Evolutionary conservation across 2,113 vertebrate species (phyloP).

Genomic region (Lophotis ruficrista): DNA sequence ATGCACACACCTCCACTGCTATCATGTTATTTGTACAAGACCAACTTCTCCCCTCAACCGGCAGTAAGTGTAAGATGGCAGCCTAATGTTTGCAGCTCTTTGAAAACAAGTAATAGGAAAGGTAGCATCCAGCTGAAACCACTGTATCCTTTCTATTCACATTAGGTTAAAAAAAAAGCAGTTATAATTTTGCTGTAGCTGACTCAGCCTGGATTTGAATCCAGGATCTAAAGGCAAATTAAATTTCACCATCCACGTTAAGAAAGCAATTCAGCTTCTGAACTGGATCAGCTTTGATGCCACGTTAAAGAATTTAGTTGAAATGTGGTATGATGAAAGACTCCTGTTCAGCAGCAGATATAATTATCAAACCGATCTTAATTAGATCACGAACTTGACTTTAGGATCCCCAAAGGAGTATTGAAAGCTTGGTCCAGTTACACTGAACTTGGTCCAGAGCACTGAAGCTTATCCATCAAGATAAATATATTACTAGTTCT

Average conservation of each 20-base stretch:
- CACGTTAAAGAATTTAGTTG: background rate
- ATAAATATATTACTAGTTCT: constrained; percentile 1
- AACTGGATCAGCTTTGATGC: constrained; percentile 25
- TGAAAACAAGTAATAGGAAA: background rate
- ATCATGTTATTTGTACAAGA: background rate
- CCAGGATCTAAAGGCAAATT: constrained; percentile 32
- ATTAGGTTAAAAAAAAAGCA: background rate
- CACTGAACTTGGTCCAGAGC: constrained; percentile 17
- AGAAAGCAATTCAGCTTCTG: constrained; percentile 28
- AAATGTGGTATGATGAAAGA: constrained; percentile 16
- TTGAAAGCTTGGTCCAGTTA: constrained; percentile 16
- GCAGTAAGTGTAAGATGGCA: background rate
- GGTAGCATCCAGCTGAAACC: background rate
- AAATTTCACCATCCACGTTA: background rate
- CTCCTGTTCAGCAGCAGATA: constrained; percentile 2
- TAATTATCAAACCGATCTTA: constrained; percentile 35
- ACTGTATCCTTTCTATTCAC: background rate
- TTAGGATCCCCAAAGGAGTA: constrained; percentile 3
- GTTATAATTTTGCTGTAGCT: background rate
- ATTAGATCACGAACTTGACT: constrained; percentile 43
- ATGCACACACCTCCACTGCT: background rate
- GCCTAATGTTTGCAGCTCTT: background rate
- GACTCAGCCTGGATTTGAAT: background rate
- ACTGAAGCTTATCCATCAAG: constrained; percentile 31
- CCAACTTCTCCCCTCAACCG: background rate